Base-by-base conservation (phyloP, 1,140 invertebrate species). In the Notospermus geniculatus region DNA sequence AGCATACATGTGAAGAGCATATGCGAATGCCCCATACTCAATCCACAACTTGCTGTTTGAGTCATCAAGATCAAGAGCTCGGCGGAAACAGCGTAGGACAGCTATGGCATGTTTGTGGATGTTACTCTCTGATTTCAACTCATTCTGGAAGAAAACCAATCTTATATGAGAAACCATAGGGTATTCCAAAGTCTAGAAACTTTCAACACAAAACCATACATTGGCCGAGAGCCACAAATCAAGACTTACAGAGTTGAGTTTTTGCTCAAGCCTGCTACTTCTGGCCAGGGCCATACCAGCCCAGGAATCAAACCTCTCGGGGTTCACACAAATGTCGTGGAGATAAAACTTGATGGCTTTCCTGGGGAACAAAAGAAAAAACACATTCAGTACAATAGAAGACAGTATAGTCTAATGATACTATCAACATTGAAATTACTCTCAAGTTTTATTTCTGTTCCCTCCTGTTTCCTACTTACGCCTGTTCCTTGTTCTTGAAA, bases 291-390 rank as follows among this genome's bases (percentile, higher is more conserved):
- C 91, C 75, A 96, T 86, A 19, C 89, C 90, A 7, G 92, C 91
- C 95, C 94, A 98, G 0, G 94, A 93, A 80, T 94, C 92, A 52
- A 95, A 85, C 52, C 93, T 83, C 53, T 83, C 80, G 9, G 88
- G 89, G 78, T 90, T 90, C 25, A 90, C 80, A 59, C 90, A 88
- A 0, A 97, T 80, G 83, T 97, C 94, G 60, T 89, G 80, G 28
- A 88, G 83, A 74, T 93, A 95, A 80, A 90, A 93, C 67, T 89
- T 87, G 5, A 91, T 85, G 2, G 92, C 90, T 75, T 88, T 87
- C 19, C 83, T 84, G 64, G 0, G 69, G 63, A 59, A 15, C 23
- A 46, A 25, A 59, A 60, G 28, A 43, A 58, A 54, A 15, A 45
- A 57, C 54, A 59, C 29, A 39, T 54, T n/a, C 22, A 22, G 30